Evolutionary conservation across 2,797 vertebrate genomes (phyloP), one percentile per base, ranked within the genome.

Genomic region (Parauchenoglanis punctatus): DNA sequence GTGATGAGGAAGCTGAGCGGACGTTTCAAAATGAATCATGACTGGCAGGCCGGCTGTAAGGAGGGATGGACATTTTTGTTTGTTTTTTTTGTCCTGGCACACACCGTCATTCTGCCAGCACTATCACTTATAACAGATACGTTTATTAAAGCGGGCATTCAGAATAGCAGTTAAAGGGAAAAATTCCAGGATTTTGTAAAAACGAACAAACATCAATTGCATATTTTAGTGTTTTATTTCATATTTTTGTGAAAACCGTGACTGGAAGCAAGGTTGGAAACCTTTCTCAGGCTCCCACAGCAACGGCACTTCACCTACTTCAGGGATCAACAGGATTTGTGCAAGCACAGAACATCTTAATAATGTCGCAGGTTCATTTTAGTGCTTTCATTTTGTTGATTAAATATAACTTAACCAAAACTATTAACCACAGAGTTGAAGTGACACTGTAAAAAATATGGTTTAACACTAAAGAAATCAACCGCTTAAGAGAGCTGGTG

Each of bases 1-100:
- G 58, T 85, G 46, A 77, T 81, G 72, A 88, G 56, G 67, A 83
- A 85, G 87, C 80, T 81, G 65, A 88, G 77, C 87, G 40, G 61
- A 18, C 58, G 78, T 83, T 86, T 85, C 25, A 56, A 85, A 83
- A 80, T 44, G 78, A 25, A n/a, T 0, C 70, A 28, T 90, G 82
- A 89, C 31, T 88, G 90, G 85, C 83, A 86, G 31, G 52, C 73
- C n/a, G 76, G 85, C 83, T 84, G 87, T 80, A 80, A 80, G 52
- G 54, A 77, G 63, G 61, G 35, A 72, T 35, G 61, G 84, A 85
- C 28, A 13, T 52, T 61, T 63, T 85, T 88, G 40, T 40, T 40
- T 40, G 40, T 40, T 40, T 40, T 40, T 84, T 52, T 35, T 35
- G 35, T 35, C 82, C 52, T 81, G 28, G 67, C 78, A 40, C 20